Evolutionary conservation across 2,797 vertebrate species (phyloP).

Genomic region (Gastrophryne carolinensis): DNA sequence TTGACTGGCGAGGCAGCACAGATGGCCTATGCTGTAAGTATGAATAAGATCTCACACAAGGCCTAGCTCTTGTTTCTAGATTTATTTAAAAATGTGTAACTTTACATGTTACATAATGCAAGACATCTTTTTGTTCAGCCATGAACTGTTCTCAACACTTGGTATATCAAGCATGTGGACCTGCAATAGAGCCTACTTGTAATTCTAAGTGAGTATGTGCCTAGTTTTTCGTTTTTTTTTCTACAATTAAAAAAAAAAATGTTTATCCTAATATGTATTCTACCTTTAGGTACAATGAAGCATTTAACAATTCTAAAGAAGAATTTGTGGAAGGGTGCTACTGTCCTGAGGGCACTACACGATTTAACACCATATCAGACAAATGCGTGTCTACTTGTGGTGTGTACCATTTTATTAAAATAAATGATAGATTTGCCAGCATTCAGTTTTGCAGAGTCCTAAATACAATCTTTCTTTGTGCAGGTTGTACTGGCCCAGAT

Average conservation of each 20-base stretch:
- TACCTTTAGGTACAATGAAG: not conserved
- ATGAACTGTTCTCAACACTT: constrained; percentile 69
- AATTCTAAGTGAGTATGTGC: constrained; percentile 53
- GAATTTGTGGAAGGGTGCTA: constrained; percentile 73
- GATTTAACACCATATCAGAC: constrained; percentile 67
- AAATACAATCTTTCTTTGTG: not conserved
- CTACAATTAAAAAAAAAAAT: not conserved
- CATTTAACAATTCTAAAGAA: not conserved
- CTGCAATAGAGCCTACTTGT: constrained; percentile 70
- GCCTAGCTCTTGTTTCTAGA: not conserved
- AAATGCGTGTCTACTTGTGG: constrained; percentile 71
- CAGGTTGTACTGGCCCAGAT: constrained; percentile 79
- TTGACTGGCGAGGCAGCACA: constrained; percentile 76
- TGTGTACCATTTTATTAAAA: constrained; percentile 57
- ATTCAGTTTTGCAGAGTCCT: not conserved
- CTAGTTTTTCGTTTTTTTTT: not conserved
- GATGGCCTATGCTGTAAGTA: constrained; percentile 66
- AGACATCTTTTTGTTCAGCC: constrained; percentile 61
- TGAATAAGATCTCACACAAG: not conserved
- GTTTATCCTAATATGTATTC: not conserved
- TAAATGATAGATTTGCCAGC: too few species aligned
- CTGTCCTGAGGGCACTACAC: constrained; percentile 65
- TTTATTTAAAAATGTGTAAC: not conserved
- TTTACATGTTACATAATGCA: not conserved
- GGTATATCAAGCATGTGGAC: constrained; percentile 79